phyloP scores from a whole-genome alignment of 2,888 invertebrate species.

The Cerceris ruficornis region DNA sequence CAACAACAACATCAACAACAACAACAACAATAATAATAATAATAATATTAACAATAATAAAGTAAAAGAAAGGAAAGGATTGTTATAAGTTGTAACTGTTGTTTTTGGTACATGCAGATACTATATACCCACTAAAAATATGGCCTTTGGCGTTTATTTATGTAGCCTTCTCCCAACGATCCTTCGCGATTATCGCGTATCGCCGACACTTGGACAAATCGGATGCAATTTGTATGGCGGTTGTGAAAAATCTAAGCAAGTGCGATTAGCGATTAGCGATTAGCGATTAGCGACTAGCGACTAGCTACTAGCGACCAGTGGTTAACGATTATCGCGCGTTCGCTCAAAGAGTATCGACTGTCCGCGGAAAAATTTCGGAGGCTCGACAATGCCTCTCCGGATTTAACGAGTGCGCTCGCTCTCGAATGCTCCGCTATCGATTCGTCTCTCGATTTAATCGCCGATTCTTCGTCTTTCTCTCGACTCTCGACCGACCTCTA shows the following conservation, averaged over 20 bases:
- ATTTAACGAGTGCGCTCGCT: no score
- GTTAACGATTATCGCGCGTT: neutral
- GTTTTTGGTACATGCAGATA: conserved; percentile 68
- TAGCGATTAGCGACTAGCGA: no score
- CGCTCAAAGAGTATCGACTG: neutral
- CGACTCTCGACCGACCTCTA: no score
- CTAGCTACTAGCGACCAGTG: no score
- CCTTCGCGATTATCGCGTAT: conserved; percentile 7
- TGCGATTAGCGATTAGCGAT: neutral
- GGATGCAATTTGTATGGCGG: neutral
- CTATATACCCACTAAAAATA: conserved; percentile 37
- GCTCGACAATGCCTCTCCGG: neutral
- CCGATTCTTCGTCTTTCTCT: no score
- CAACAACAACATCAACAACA: conserved; percentile 37
- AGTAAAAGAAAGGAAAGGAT: conserved; percentile 61
- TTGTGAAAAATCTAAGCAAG: neutral
- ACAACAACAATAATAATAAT: conserved; percentile 33
- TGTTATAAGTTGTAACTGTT: conserved; percentile 69
- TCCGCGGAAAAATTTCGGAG: neutral
- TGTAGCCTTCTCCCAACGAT: conserved; percentile 48
- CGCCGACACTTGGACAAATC: neutral
- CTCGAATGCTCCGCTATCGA: no score
- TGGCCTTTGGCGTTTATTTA: conserved; percentile 53
- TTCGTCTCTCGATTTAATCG: no score
- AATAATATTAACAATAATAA: conserved; percentile 37